A percentile compares a stretch with the other conserved stretches of the same genome.
Conservation (phyloP, 2,113 vertebrate species). For the Macrotus californicus region DNA sequence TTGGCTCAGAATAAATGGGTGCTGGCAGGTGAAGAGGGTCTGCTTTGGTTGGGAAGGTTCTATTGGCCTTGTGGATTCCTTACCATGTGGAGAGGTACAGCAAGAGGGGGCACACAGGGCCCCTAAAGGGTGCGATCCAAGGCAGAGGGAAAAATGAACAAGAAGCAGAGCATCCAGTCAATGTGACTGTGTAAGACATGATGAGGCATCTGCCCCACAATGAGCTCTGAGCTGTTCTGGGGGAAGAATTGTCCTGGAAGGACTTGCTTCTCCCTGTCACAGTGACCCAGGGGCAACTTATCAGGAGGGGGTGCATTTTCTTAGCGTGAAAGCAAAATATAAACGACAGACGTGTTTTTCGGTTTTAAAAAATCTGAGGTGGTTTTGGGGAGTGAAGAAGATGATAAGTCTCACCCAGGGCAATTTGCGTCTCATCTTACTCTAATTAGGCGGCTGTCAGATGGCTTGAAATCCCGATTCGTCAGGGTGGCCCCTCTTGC, state of each 20-base stretch:
- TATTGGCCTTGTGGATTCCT: background rate
- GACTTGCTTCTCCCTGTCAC: background rate
- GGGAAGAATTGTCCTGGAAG: background rate
- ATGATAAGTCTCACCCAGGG: background rate
- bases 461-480: conserved; percentile 29
- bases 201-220: background rate
- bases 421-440: background rate
- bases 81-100: background rate
- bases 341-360: background rate
- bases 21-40: background rate
- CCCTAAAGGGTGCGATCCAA: background rate
- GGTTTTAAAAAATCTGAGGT: background rate
- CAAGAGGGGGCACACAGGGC: background rate
- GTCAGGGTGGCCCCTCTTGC: background rate
- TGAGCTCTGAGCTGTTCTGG: background rate
- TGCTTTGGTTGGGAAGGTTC: background rate
- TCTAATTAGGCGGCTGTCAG: conserved; percentile 11
- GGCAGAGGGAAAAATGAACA: background rate
- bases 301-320: background rate
- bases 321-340: background rate
- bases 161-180: background rate
- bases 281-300: background rate
- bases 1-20: background rate
- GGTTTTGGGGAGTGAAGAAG: background rate
- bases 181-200: background rate